Conservation (phyloP, 2,113 vertebrate species). For the Mixornis gularis region DNA sequence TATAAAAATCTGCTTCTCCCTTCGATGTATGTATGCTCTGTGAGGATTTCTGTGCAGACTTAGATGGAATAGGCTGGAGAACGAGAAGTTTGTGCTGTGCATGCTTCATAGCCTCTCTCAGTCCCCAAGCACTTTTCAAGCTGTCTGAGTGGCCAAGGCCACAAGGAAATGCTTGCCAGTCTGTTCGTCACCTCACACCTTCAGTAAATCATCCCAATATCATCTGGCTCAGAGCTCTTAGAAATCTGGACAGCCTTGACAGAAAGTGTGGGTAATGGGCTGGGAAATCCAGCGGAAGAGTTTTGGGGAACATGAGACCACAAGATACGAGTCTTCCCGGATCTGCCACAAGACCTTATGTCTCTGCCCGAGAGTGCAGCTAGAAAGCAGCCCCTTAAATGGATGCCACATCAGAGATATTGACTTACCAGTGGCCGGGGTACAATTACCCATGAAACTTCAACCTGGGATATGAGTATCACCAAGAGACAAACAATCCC, state of each 20-base stretch:
- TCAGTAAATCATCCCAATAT: constrained; percentile 14
- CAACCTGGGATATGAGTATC: neutral
- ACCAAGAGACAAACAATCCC: constrained; percentile 24
- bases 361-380: neutral
- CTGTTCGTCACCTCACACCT: neutral
- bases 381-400: constrained; percentile 8
- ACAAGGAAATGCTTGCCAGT: neutral
- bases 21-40: neutral
- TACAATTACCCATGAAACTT: constrained; percentile 1
- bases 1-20: neutral
- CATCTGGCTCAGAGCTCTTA: neutral
- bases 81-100: neutral
- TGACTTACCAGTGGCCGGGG: constrained; percentile 15
- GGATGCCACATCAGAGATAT: neutral
- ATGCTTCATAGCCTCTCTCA: neutral
- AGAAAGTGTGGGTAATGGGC: neutral
- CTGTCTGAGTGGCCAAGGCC: neutral
- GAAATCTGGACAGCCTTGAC: constrained; percentile 16
- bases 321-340: neutral
- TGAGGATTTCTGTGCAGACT: neutral
- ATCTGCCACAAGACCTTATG: neutral
- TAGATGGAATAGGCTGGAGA: neutral
- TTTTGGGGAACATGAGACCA: neutral
- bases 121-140: neutral
- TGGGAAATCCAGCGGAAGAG: neutral